Conservation (phyloP, 30 jellyfish, hydroid and myxozoan genomes). For the Euphysa ruthae region DNA sequence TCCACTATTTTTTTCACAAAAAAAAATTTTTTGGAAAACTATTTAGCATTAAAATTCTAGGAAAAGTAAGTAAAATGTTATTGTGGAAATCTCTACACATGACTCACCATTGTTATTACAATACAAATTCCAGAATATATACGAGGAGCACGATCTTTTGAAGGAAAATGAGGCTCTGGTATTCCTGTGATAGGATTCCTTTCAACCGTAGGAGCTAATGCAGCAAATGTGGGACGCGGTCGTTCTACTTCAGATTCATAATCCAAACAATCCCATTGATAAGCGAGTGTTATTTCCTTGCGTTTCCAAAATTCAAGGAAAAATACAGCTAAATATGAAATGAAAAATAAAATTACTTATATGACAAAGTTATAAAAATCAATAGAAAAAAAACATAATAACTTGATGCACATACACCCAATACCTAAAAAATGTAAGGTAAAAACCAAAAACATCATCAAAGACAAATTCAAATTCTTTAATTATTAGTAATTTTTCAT, state of each 20-base stretch:
- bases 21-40: too few species aligned
- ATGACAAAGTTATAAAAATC: background rate
- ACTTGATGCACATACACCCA: too few species aligned
- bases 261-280: conserved; percentile 97
- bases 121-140: conserved; percentile 83
- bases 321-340: conserved; percentile 68
- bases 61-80: too few species aligned
- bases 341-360: background rate
- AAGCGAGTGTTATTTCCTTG: conserved; percentile 91
- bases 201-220: conserved; percentile 97
- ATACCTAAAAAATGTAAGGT: background rate
- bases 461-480: conserved; percentile 6
- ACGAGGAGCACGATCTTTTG: conserved; percentile 81
- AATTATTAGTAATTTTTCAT: background rate
- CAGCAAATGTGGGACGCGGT: conserved; percentile 98
- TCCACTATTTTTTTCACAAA: too few species aligned
- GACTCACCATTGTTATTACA: conserved; percentile 78
- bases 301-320: conserved; percentile 97
- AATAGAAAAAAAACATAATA: background rate
- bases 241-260: conserved; percentile 95
- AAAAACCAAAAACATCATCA: background rate
- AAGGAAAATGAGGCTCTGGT: conserved; percentile 96
- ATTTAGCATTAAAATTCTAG: too few species aligned
- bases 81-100: too few species aligned
- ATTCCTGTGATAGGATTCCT: conserved; percentile 97